phyloP scores from a whole-genome alignment of 2,113 vertebrate genomes.

The Pan paniscus region DNA sequence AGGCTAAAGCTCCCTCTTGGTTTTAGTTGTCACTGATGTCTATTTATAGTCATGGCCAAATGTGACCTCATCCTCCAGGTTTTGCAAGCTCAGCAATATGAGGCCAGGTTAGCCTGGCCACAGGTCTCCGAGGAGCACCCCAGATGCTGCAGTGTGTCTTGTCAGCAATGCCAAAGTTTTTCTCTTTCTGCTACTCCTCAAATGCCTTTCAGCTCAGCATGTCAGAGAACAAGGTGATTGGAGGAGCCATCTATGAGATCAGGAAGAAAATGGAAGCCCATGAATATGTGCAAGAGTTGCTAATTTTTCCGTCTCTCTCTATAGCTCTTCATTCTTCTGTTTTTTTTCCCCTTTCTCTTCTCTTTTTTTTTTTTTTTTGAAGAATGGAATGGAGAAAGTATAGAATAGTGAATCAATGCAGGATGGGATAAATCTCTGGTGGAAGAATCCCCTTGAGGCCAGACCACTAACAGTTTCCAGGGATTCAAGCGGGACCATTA shows the following conservation, averaged over 20 bases:
- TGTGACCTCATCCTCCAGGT: slow-evolving; percentile 71
- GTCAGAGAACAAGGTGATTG: slow-evolving; percentile 15
- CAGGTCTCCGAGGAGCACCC: slow-evolving; percentile 69
- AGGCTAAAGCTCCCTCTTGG: slow-evolving; percentile 56
- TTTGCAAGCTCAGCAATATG: slow-evolving; percentile 73
- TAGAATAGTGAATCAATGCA: background rate
- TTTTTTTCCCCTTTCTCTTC: rapidly evolving
- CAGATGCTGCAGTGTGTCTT: slow-evolving; percentile 63
- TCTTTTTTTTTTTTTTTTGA: background rate
- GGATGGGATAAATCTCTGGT: background rate
- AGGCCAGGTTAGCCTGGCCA: slow-evolving; percentile 57
- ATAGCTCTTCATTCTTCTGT: background rate
- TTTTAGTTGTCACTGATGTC: slow-evolving; percentile 61
- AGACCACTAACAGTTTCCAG: background rate
- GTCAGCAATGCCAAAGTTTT: slow-evolving; percentile 65
- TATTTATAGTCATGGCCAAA: slow-evolving; percentile 73
- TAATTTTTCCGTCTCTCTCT: background rate
- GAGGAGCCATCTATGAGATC: slow-evolving; percentile 2
- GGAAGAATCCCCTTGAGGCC: too few relatives aligned
- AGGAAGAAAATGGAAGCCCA: background rate
- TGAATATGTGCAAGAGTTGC: background rate
- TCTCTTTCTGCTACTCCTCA: background rate
- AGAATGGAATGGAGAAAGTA: background rate
- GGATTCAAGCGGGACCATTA: background rate
- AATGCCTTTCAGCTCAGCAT: slow-evolving; percentile 42